Conservation (phyloP, 2,888 invertebrate genomes). For the Cepaea hortensis region DNA sequence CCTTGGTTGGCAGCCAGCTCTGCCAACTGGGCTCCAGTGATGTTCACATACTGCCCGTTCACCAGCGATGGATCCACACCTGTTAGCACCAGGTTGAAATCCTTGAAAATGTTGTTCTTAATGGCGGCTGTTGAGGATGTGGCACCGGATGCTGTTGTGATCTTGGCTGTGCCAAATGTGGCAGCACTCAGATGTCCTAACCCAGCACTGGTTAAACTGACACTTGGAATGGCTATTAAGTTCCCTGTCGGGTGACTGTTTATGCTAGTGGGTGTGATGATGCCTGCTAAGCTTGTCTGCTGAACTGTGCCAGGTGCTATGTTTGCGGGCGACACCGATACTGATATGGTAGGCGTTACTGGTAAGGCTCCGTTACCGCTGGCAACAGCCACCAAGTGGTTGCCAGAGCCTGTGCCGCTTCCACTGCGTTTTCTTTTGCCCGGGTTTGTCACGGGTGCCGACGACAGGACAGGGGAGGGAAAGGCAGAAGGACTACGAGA, state of each 20-base stretch:
- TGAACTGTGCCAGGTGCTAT: conserved; percentile 22
- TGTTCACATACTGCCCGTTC: conserved; percentile 70
- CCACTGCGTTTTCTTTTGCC: conserved; percentile 65
- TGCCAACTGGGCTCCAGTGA: conserved; percentile 61
- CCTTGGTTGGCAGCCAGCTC: conserved; percentile 58
- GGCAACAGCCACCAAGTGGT: conserved; percentile 35
- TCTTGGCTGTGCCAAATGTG: conserved; percentile 47
- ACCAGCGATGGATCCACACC: conserved; percentile 63
- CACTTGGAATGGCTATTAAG: conserved; percentile 53
- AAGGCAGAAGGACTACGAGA: conserved; percentile 39
- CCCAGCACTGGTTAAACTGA: conserved; percentile 47
- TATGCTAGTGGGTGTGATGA: conserved; percentile 41
- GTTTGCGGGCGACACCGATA: conserved; percentile 22
- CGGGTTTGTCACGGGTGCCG: conserved; percentile 26
- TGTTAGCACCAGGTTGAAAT: conserved; percentile 61
- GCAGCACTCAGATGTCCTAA: conserved; percentile 52
- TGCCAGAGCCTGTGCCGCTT: conserved; percentile 50
- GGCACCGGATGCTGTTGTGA: conserved; percentile 3
- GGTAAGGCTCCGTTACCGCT: conserved; percentile 40
- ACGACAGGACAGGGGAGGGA: conserved; percentile 22
- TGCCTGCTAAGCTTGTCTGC: conserved; percentile 37
- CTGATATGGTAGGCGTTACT: conserved; percentile 22
- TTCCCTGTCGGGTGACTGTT: conserved; percentile 49
- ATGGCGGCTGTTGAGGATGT: conserved; percentile 49
- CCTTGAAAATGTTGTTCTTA: conserved; percentile 66